A percentile compares a stretch with the other conserved stretches of the same genome.
Evolutionary conservation across 2,888 invertebrate species (phyloP).

Genomic region (Sicus ferrugineus): DNA sequence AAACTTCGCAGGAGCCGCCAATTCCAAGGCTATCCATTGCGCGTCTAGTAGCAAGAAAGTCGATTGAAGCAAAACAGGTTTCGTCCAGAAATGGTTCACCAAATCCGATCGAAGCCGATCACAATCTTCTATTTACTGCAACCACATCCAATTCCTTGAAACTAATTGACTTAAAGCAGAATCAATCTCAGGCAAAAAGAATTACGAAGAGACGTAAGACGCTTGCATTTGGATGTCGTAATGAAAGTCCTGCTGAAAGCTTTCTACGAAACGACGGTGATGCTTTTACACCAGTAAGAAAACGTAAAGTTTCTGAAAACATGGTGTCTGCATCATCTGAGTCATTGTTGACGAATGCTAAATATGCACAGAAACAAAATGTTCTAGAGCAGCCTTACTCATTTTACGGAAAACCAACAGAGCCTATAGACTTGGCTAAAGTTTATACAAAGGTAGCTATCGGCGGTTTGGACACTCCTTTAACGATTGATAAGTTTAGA

Average conservation of each 20-base stretch:
- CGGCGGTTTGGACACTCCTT: constrained; percentile 46
- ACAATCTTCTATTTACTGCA: neutral
- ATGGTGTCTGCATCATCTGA: neutral
- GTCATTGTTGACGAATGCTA: neutral
- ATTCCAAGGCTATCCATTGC: constrained; percentile 53
- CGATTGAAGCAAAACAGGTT: constrained; percentile 44
- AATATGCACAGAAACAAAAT: neutral
- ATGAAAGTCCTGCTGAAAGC: constrained; percentile 23
- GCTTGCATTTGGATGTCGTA: constrained; percentile 43
- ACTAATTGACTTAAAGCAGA: constrained; percentile 13
- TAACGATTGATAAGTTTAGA: constrained; percentile 50
- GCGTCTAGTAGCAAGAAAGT: constrained; percentile 47
- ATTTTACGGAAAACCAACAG: constrained; percentile 44
- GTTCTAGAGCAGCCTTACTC: constrained; percentile 43
- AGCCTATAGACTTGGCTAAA: constrained; percentile 46
- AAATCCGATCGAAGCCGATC: neutral
- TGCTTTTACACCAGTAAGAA: constrained; percentile 19
- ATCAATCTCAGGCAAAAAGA: constrained; percentile 35
- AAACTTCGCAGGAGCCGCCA: constrained; percentile 50
- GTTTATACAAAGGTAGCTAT: constrained; percentile 50
- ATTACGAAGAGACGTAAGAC: constrained; percentile 49
- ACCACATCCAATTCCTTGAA: constrained; percentile 34
- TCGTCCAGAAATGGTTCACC: constrained; percentile 18
- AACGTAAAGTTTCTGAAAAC: constrained; percentile 36
- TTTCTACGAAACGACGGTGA: neutral